These are phyloP conservation scores for Chaenodraco wilsoni DNA, from an alignment of 2,797 vertebrate genomes.

Conservation along the genomic window DNA sequence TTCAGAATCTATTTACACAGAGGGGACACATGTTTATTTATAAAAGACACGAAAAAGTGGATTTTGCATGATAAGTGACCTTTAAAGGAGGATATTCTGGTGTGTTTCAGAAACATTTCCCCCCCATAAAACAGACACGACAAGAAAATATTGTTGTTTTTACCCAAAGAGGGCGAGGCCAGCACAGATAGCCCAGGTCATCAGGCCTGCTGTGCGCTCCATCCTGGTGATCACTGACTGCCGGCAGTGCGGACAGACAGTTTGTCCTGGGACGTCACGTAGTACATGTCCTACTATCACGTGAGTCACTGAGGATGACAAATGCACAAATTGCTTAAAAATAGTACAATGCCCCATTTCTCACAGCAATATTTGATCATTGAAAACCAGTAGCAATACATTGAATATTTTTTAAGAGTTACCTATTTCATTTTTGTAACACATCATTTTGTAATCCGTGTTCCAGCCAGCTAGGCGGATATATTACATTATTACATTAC, in stretches of 20 bases:
- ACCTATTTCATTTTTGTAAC: neutral
- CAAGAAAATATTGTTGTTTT: constrained; percentile 2
- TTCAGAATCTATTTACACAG: no score
- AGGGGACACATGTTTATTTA: no score
- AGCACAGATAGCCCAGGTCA: constrained; percentile 79
- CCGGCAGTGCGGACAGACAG: constrained; percentile 84
- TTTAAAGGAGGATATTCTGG: neutral
- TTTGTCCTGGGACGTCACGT: constrained; percentile 72
- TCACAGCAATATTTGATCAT: neutral
- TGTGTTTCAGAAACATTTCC: neutral
- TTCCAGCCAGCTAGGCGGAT: neutral
- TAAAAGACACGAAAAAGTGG: no score
- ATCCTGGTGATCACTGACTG: constrained; percentile 81
- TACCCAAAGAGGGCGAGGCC: constrained; percentile 71
- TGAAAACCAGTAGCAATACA: neutral
- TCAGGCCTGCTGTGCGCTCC: constrained; percentile 70
- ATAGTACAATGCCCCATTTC: no score
- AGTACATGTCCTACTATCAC: constrained; percentile 51
- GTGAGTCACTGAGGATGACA: constrained; percentile 65
- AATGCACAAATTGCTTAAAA: constrained; percentile 9
- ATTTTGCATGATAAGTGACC: no score
- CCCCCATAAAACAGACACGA: neutral
- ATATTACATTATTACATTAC: no score
- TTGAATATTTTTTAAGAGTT: neutral
- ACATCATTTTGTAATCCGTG: neutral